phyloP scores from a whole-genome alignment of 2,797 vertebrate genomes.

The Sciurus vulgaris region DNA sequence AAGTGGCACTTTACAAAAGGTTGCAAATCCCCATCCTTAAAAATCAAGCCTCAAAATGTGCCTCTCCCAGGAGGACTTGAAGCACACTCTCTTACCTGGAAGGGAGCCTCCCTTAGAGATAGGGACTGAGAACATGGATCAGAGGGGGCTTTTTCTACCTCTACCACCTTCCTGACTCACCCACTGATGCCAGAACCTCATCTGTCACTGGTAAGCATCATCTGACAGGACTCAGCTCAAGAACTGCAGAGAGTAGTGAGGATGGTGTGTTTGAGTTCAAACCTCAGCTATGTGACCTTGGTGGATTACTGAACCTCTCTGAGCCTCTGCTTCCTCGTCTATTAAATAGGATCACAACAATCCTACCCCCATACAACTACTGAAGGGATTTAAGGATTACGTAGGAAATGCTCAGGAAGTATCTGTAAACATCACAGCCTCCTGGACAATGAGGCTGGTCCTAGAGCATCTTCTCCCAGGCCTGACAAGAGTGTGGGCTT shows the following conservation, averaged over 20 bases:
- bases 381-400: too few species aligned
- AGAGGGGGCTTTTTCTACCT: not conserved
- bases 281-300: not conserved
- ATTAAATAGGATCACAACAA: not conserved
- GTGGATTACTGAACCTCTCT: not conserved
- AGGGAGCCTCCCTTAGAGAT: not conserved
- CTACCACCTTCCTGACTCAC: not conserved
- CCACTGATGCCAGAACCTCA: not conserved
- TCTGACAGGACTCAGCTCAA: not conserved
- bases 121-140: rapidly evolving
- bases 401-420: not conserved
- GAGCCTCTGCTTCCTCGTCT: not conserved
- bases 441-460: not conserved
- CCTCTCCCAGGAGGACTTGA: not conserved
- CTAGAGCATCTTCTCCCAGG: not conserved
- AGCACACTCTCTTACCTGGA: not conserved
- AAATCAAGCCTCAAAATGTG: not conserved
- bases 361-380: not conserved
- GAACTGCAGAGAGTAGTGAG: not conserved
- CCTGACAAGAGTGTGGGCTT: not conserved
- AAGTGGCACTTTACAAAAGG: not conserved
- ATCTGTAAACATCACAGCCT: not conserved
- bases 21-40: too few species aligned
- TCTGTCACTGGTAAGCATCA: not conserved
- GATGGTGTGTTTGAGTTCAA: not conserved